phyloP scores from a whole-genome alignment of 1,140 invertebrate genomes.

The Papilio aristodemus region DNA sequence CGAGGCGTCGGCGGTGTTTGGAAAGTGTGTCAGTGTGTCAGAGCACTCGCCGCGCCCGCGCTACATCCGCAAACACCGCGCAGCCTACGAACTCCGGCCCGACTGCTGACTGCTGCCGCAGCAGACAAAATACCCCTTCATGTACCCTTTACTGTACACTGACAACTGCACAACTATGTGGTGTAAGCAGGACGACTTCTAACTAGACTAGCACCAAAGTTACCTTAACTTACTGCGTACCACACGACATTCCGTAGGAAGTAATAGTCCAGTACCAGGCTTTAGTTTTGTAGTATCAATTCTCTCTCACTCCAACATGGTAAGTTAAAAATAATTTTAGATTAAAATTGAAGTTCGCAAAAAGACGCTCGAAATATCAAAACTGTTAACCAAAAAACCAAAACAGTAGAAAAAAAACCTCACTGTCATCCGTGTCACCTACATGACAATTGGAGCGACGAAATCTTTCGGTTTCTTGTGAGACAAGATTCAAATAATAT shows the following conservation, averaged over 20 bases:
- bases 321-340: too few species aligned
- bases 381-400: constrained; percentile 16
- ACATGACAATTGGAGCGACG: constrained; percentile 30
- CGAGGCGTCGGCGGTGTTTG: constrained; percentile 23
- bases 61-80: constrained; percentile 58
- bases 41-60: constrained; percentile 37
- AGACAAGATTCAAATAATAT: constrained; percentile 17
- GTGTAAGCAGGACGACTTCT: background rate
- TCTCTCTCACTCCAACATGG: background rate
- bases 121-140: constrained; percentile 5
- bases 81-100: constrained; percentile 25
- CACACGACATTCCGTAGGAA: too few species aligned
- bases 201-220: too few species aligned
- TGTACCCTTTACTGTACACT: background rate
- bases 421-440: constrained; percentile 31
- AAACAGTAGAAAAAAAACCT: constrained; percentile 21
- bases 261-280: too few species aligned
- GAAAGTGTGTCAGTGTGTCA: constrained; percentile 55
- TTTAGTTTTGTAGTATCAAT: too few species aligned
- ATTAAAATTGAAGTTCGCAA: too few species aligned
- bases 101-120: background rate
- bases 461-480: constrained; percentile 32
- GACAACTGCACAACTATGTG: background rate
- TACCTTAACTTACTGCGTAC: too few species aligned
- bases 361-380: background rate